These are phyloP conservation scores for Platycercus adscitus DNA, from an alignment of 2,113 vertebrate genomes.

Conservation along the genomic window DNA sequence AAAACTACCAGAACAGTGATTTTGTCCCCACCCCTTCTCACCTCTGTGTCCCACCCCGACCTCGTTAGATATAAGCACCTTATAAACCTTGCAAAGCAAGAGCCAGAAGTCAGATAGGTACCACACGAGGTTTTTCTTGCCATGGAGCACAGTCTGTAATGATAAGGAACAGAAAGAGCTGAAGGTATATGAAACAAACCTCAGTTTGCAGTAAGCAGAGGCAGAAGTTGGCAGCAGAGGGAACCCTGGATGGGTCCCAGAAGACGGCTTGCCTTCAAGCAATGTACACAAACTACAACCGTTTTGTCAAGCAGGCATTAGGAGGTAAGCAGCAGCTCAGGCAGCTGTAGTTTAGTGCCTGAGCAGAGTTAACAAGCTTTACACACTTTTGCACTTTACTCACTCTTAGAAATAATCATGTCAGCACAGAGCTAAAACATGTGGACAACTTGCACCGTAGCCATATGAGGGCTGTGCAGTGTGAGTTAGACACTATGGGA, in stretches of 20 bases:
- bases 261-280: background rate
- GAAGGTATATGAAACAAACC: background rate
- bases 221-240: background rate
- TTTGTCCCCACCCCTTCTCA: background rate
- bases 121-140: background rate
- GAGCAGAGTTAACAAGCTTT: background rate
- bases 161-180: background rate
- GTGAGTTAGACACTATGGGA: background rate
- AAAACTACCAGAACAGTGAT: background rate
- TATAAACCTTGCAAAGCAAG: background rate
- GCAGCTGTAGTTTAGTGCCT: background rate
- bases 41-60: background rate
- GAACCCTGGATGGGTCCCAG: background rate
- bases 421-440: background rate
- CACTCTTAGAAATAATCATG: background rate
- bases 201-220: background rate
- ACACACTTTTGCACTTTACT: background rate
- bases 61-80: background rate
- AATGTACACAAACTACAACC: fast-evolving
- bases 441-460: background rate
- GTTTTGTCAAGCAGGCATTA: background rate
- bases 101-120: background rate
- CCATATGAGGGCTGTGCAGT: fast-evolving
- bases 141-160: background rate
- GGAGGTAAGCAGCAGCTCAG: background rate